Percentiles rank a stretch among this genome's conserved stretches.
phyloP scores from a whole-genome alignment of 2,113 vertebrate species.

The Phaetusa simplex region DNA sequence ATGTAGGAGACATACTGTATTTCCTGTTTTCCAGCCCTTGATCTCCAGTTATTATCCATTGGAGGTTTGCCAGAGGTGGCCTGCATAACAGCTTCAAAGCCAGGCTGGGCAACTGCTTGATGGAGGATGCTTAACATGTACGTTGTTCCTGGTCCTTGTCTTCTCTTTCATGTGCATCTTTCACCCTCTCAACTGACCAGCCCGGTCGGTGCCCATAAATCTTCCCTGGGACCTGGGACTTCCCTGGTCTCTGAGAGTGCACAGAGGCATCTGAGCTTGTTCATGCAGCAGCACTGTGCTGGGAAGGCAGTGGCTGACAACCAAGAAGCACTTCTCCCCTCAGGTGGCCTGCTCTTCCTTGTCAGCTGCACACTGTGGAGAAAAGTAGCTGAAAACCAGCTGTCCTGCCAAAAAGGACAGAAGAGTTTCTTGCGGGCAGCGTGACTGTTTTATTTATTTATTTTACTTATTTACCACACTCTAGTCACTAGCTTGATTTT shows the following conservation, averaged over 20 bases:
- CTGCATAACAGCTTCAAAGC: background rate
- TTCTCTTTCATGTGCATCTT: background rate
- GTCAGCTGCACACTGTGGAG: background rate
- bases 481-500: slow-evolving; percentile 1
- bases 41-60: background rate
- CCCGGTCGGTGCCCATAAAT: background rate
- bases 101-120: background rate
- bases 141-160: background rate
- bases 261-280: background rate
- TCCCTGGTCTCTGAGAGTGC: background rate
- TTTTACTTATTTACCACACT: slow-evolving; percentile 34
- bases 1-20: background rate
- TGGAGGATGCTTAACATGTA: background rate
- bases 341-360: slow-evolving; percentile 27
- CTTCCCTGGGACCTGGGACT: background rate
- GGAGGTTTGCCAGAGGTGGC: background rate
- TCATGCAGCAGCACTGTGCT: background rate
- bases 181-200: background rate
- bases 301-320: background rate
- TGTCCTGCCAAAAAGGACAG: slow-evolving; percentile 15
- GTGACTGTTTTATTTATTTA: background rate
- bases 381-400: slow-evolving; percentile 7
- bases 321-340: slow-evolving; percentile 10
- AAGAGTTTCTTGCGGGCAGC: background rate
- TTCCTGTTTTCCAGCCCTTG: background rate